phyloP scores from a whole-genome alignment of 1,140 invertebrate genomes.

The Babylonia areolata region DNA sequence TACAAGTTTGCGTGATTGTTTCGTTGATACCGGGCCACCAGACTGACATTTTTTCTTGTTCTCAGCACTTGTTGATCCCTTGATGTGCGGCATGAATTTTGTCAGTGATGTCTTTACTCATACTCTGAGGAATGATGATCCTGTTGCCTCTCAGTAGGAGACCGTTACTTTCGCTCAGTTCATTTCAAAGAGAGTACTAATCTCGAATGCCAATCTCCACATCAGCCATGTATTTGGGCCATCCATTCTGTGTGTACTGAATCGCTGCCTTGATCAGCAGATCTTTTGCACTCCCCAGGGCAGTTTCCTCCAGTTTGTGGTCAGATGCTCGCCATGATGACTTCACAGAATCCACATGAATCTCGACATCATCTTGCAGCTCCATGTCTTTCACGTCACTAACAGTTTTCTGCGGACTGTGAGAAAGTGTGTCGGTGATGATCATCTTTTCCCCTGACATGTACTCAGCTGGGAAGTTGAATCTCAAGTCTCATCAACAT shows the following conservation, averaged over 20 bases:
- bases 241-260: too few relatives aligned
- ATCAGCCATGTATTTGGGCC: too few relatives aligned
- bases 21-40: neutral
- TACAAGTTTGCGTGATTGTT: neutral
- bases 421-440: slow-evolving; percentile 46
- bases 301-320: neutral
- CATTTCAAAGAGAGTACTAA: too few relatives aligned
- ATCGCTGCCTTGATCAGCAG: too few relatives aligned
- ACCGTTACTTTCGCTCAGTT: too few relatives aligned
- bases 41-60: neutral
- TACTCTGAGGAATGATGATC: neutral
- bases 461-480: slow-evolving; percentile 39
- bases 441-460: slow-evolving; percentile 43
- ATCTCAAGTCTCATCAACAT: slow-evolving; percentile 46
- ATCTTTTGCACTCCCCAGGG: neutral
- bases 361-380: too few relatives aligned
- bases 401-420: neutral
- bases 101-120: neutral
- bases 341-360: neutral
- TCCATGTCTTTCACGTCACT: neutral
- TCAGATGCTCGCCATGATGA: slow-evolving; percentile 32
- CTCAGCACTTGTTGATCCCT: neutral
- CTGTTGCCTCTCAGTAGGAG: neutral
- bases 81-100: neutral
- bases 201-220: too few relatives aligned